These are phyloP conservation scores for Plodia interpunctella DNA, from an alignment of 1,140 invertebrate genomes.

Conservation along the genomic window DNA sequence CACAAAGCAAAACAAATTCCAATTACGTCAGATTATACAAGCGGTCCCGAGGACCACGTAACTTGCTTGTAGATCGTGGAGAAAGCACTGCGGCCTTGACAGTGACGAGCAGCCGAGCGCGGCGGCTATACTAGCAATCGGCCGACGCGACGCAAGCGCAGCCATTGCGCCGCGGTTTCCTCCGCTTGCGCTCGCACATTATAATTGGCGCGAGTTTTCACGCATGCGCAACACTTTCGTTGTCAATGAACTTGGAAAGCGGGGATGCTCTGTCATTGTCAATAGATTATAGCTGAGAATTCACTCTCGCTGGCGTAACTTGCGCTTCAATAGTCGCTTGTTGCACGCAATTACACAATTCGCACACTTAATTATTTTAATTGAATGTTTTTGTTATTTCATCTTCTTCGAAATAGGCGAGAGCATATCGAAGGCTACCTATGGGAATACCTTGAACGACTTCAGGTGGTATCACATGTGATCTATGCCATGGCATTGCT, in stretches of 20 bases:
- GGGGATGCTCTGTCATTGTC: slow-evolving; percentile 69
- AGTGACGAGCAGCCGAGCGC: slow-evolving; percentile 46
- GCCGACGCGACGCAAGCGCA: slow-evolving; percentile 13
- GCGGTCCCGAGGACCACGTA: slow-evolving; percentile 38
- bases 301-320: slow-evolving; percentile 64
- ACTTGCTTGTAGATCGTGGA: slow-evolving; percentile 41
- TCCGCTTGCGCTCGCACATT: slow-evolving; percentile 19
- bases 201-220: slow-evolving; percentile 62
- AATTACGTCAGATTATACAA: slow-evolving; percentile 62
- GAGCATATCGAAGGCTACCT: neutral
- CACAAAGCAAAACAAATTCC: slow-evolving; percentile 28
- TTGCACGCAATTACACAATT: slow-evolving; percentile 37
- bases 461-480: no score
- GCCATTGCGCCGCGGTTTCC: slow-evolving; percentile 20
- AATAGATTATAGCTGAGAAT: slow-evolving; percentile 59
- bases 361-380: slow-evolving; percentile 3
- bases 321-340: slow-evolving; percentile 31
- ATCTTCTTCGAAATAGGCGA: slow-evolving; percentile 8
- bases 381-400: slow-evolving; percentile 8
- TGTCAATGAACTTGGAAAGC: slow-evolving; percentile 75
- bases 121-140: slow-evolving; percentile 22
- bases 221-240: slow-evolving; percentile 67
- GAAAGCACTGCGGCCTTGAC: slow-evolving; percentile 68
- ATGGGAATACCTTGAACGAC: neutral
- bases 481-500: no score